Evolutionary conservation across 1,140 invertebrate species (phyloP).

Genomic region (Elymnias hypermnestra): DNA sequence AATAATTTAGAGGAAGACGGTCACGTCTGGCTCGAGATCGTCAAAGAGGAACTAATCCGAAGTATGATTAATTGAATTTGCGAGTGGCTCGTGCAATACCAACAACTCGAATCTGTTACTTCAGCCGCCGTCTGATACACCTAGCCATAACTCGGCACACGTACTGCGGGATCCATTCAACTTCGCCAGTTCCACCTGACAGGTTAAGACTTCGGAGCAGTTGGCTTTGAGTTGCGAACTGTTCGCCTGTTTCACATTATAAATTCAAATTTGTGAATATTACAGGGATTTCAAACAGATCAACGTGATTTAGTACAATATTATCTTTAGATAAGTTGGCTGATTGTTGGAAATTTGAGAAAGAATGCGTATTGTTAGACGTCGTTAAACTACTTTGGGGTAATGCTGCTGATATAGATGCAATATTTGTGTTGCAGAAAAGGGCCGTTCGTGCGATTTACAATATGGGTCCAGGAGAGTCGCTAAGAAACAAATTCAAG

Average conservation of each 20-base stretch:
- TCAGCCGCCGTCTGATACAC: slow-evolving; percentile 40
- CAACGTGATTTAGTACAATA: neutral
- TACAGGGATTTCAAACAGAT: neutral
- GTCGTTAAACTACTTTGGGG: no score
- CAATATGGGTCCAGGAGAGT: no score
- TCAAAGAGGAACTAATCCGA: slow-evolving; percentile 69
- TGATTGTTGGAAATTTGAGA: no score
- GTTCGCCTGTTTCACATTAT: slow-evolving; percentile 11
- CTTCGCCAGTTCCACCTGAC: slow-evolving; percentile 37
- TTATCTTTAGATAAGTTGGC: no score
- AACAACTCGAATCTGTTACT: slow-evolving; percentile 57
- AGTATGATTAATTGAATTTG: slow-evolving; percentile 74
- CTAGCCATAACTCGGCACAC: slow-evolving; percentile 26
- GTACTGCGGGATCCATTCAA: slow-evolving; percentile 34
- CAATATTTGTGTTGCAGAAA: no score
- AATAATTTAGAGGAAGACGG: slow-evolving; percentile 45
- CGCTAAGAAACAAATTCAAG: no score
- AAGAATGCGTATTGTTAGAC: no score
- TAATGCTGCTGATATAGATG: no score
- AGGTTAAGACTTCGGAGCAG: slow-evolving; percentile 37
- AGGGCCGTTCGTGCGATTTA: no score
- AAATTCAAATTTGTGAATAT: slow-evolving; percentile 8
- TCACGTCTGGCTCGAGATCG: slow-evolving; percentile 56
- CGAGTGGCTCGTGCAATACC: slow-evolving; percentile 52
- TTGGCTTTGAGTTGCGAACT: slow-evolving; percentile 20